These are phyloP conservation scores for Leptinotarsa rubiginosa DNA, from an alignment of 2,888 invertebrate genomes.

Conservation along the genomic window DNA sequence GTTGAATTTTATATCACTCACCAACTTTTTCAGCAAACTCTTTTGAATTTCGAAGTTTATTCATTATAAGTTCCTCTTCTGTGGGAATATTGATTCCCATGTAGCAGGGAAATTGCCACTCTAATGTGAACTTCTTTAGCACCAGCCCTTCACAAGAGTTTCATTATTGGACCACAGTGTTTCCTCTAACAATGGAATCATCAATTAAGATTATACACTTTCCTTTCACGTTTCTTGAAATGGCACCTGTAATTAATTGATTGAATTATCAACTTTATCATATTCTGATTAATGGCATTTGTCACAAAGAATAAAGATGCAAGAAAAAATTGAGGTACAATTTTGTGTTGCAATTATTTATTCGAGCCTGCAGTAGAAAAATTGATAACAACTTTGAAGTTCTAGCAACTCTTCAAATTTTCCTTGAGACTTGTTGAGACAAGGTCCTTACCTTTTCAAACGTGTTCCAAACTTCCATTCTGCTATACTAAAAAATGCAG, in stretches of 20 bases:
- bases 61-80: constrained; percentile 93
- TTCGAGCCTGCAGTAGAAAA: no score
- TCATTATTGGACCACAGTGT: constrained; percentile 96
- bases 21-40: constrained; percentile 88
- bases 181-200: constrained; percentile 97
- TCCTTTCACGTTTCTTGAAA: constrained; percentile 89
- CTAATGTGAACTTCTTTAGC: constrained; percentile 96
- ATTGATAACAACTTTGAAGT: not conserved
- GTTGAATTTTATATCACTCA: constrained; percentile 66
- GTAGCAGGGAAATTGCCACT: constrained; percentile 94
- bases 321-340: constrained; percentile 5
- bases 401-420: not conserved
- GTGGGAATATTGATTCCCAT: constrained; percentile 99
- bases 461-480: not conserved
- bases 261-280: constrained; percentile 1
- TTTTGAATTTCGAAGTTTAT: constrained; percentile 77
- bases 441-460: not conserved
- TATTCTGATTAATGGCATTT: not conserved
- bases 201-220: constrained; percentile 93
- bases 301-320: not conserved
- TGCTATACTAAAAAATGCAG: constrained; percentile 96
- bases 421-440: not conserved
- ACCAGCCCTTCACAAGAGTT: constrained; percentile 89
- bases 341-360: not conserved
- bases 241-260: constrained; percentile 76